A percentile compares a stretch with the other conserved stretches of the same genome.
Evolutionary conservation across 2,113 vertebrate species (phyloP).

Genomic region (Bubo blakistoni): DNA sequence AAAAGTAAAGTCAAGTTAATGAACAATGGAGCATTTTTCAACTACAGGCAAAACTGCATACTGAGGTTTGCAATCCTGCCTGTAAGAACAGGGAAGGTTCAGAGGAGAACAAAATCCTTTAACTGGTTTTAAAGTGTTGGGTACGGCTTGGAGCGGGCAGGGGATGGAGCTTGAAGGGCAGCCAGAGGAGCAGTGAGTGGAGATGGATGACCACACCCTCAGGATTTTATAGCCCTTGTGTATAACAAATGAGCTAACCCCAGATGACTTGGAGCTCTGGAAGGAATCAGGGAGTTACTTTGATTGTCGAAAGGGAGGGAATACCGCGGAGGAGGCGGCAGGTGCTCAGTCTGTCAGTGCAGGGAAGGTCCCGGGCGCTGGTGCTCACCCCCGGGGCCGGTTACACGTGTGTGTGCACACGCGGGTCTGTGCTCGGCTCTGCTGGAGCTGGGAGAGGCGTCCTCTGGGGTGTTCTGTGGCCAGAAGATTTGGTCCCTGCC

Average conservation of each 20-base stretch:
- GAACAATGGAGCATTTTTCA: background rate
- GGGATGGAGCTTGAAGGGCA: background rate
- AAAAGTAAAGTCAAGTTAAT: background rate
- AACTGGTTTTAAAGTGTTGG: background rate
- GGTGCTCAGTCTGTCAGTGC: too few relatives aligned
- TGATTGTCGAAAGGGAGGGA: accelerated
- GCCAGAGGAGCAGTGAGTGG: background rate
- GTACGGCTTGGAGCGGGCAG: background rate
- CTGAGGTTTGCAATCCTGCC: background rate
- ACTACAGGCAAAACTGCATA: background rate
- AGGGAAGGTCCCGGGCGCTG: accelerated
- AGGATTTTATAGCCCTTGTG: background rate
- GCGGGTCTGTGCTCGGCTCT: accelerated
- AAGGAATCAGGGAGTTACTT: background rate
- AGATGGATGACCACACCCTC: background rate
- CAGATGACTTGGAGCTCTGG: background rate
- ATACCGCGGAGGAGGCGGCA: too few relatives aligned
- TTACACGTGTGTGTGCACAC: accelerated
- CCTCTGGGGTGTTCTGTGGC: background rate
- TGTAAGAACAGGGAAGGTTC: background rate
- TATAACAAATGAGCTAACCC: background rate
- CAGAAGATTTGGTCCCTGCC: background rate
- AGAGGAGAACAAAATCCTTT: background rate
- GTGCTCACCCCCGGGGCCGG: accelerated
- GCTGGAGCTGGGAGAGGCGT: background rate